Percentiles rank a stretch among this genome's conserved stretches.
Conservation (phyloP, 2,888 invertebrate genomes). For the Heliconius ismenius region DNA sequence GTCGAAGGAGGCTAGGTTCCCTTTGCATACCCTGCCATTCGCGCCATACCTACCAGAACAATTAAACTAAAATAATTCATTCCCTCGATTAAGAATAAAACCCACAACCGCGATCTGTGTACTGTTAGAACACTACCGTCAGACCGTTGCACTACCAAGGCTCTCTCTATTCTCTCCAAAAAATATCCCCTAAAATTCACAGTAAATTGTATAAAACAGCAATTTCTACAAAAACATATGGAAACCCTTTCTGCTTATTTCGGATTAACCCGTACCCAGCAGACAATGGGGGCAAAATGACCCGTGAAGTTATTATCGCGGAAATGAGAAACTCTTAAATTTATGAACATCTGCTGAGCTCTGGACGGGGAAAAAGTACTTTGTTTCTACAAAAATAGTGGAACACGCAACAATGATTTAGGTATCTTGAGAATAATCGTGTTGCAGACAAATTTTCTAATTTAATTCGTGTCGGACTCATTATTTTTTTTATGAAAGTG, state of each 20-base stretch:
- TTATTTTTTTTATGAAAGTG: constrained; percentile 4
- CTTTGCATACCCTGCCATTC: not conserved
- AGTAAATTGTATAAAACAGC: not conserved
- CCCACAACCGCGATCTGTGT: not conserved
- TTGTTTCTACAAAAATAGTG: constrained; percentile 36
- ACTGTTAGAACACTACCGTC: too few species aligned
- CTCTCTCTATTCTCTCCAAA: too few species aligned
- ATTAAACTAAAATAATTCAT: not conserved
- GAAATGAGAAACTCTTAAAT: constrained; percentile 66
- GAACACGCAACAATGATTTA: constrained; percentile 28
- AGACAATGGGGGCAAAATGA: constrained; percentile 54
- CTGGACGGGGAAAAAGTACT: constrained; percentile 58
- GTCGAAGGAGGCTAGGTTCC: not conserved
- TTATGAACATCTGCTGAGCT: constrained; percentile 54
- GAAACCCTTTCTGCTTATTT: constrained; percentile 32
- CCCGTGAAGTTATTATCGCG: constrained; percentile 64
- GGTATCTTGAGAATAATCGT: constrained; percentile 16
- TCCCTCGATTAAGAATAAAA: not conserved
- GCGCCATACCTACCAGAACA: not conserved
- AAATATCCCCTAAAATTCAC: not conserved
- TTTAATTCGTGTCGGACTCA: constrained; percentile 10
- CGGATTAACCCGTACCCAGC: constrained; percentile 40
- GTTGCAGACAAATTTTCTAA: constrained; percentile 3
- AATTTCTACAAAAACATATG: not conserved
- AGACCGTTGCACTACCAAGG: too few species aligned